phyloP scores from a whole-genome alignment of 2,888 invertebrate species.

The Chrysolina haemoptera region DNA sequence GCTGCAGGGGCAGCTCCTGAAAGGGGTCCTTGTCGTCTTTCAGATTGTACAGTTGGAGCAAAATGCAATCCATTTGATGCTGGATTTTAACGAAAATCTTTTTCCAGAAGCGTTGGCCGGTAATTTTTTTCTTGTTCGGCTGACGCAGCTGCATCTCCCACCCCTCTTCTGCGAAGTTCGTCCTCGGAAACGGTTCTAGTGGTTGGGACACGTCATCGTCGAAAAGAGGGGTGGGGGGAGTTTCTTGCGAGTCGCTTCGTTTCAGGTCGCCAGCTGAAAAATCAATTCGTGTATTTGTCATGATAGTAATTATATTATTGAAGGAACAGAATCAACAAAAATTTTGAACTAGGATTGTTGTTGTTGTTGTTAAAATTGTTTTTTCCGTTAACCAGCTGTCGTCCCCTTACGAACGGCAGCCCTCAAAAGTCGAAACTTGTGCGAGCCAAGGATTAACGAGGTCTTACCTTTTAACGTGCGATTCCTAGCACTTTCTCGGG shows the following conservation, averaged over 20 bases:
- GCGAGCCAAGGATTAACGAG: no score
- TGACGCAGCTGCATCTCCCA: slow-evolving; percentile 98
- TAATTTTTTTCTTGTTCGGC: slow-evolving; percentile 97
- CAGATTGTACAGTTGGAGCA: slow-evolving; percentile 88
- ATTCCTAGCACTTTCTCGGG: no score
- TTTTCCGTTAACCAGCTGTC: no score
- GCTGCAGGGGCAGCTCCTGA: slow-evolving; percentile 94
- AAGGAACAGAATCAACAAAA: no score
- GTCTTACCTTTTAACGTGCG: no score
- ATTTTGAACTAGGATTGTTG: no score
- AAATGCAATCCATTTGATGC: slow-evolving; percentile 85
- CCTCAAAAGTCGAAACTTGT: no score
- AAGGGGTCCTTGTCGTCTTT: slow-evolving; percentile 85
- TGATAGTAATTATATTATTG: no score
- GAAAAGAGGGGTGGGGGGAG: slow-evolving; percentile 93
- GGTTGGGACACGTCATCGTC: slow-evolving; percentile 95
- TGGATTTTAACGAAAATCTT: slow-evolving; percentile 89
- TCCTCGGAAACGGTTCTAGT: slow-evolving; percentile 91
- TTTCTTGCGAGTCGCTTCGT: slow-evolving; percentile 79
- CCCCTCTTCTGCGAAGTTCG: slow-evolving; percentile 83
- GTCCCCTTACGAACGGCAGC: no score
- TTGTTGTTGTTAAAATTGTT: no score
- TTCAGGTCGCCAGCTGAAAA: slow-evolving; percentile 62
- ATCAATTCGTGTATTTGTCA: neutral
- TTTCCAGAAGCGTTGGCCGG: slow-evolving; percentile 96